Evolutionary conservation across 1,140 invertebrate genomes (phyloP).

Genomic region (Onthophagus taurus): DNA sequence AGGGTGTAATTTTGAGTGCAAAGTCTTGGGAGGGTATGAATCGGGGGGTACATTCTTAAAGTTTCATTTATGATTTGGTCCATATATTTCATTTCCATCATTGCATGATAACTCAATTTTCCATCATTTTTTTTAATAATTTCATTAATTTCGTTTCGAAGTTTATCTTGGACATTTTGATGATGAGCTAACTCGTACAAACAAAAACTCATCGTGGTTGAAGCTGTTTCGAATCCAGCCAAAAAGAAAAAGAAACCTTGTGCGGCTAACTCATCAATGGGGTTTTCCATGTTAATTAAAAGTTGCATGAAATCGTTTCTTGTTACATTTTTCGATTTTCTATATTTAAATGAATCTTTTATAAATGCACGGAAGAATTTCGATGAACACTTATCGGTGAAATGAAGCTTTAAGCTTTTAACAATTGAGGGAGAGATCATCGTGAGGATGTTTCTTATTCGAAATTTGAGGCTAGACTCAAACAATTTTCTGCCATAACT

Average conservation of each 20-base stretch:
- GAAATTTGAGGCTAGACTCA: not conserved
- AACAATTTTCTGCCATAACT: conserved; percentile 3
- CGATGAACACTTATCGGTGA: conserved; percentile 24
- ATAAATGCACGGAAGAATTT: conserved; percentile 41
- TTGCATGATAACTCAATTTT: conserved; percentile 43
- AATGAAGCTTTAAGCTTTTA: conserved; percentile 28
- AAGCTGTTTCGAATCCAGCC: conserved; percentile 44
- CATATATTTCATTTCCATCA: conserved; percentile 42
- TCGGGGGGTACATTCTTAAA: not conserved
- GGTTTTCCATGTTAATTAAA: conserved; percentile 42
- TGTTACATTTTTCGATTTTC: conserved; percentile 37
- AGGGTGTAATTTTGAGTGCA: not conserved
- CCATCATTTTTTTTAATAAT: conserved; percentile 39
- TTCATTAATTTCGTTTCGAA: conserved; percentile 38
- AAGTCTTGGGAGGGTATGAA: not conserved
- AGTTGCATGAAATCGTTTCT: conserved; percentile 47
- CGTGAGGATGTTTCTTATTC: conserved; percentile 24
- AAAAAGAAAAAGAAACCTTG: conserved; percentile 28
- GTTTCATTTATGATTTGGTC: not conserved
- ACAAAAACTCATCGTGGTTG: conserved; percentile 37
- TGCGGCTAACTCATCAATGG: conserved; percentile 10
- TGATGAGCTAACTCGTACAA: conserved; percentile 40
- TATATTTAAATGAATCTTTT: conserved; percentile 40
- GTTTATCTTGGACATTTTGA: conserved; percentile 38
- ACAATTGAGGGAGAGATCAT: conserved; percentile 13